Evolutionary conservation across 2,888 invertebrate genomes (phyloP), one percentile per base, ranked within the genome.

Genomic region (Ceraclea dissimilis): DNA sequence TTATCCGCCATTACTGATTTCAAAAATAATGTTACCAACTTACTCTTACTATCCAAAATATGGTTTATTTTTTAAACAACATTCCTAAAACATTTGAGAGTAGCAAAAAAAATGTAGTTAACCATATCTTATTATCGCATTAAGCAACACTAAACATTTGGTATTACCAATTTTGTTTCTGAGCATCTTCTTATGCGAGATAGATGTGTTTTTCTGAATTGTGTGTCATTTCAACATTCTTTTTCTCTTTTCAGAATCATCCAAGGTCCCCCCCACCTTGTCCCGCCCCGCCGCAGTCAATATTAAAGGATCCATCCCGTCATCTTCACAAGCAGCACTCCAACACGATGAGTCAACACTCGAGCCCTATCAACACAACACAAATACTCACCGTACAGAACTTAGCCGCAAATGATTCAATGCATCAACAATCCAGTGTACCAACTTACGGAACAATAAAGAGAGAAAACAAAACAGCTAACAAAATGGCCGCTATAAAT

Each of bases 351-450:
- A 75, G 75, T 1, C 69, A 73, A 13, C 75, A 72, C 66, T 74
- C 71, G 48, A 80, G 72, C 43, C 78, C 71, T 63, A 74, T 63
- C 61, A 72, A 67, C 56, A 71, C 75, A 18, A 63, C 53, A 18
- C 82, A 83, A 67, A 81, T 82, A 62, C 72, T 82, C 1, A 83
- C 82, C 60, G 80, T 82, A 31, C 81, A 82, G 63, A 79, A 79
- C 64, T 68, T 79, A 13, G 73, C 76, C 0, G 69, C 69, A 34
- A 65, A 71, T 57, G 69, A 61, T 21, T 56, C 56, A 1, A 31
- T 58, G 51, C 59, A 61, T 33, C 52, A 54, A 19, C 76, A 76
- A 63, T 75, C 76, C 0, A 75, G 75, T 62, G 73, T 74, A n/a
- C 78, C 78, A 0, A 76, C 77, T 43, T 78, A 78, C 66, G 78